Base-by-base conservation (phyloP, 2,888 invertebrate genomes). In the Phytoseiulus persimilis region DNA sequence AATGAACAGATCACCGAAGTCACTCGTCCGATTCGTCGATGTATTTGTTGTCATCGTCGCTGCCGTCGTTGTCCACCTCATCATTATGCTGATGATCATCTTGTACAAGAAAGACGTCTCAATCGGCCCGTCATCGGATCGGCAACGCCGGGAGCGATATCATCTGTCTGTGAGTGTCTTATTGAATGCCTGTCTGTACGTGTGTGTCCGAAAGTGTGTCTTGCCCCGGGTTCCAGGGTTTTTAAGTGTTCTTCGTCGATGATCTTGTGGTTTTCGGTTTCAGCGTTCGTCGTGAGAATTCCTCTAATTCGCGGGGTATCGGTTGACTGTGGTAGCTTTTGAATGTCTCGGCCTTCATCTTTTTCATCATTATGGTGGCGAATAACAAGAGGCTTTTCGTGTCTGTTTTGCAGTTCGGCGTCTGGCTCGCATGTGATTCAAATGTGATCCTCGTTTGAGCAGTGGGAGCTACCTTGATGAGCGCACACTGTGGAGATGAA, bases 101-200 rank as follows among this genome's bases (percentile, higher is more conserved):
- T 65, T 65, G 65, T 65, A 65, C 65, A 65, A 65, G 65, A 65
- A 65, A 65, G 65, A 65, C 65, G 65, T 65, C 65, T 65, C 65
- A 65, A 65, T 65, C 65, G 65, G 65, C 65, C 65, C 65, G 65
- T 65, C 65, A 65, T 65, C 65, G 65, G 23, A 65, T 65, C 65
- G 65, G 65, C 65, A 14, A 65, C 5, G 28, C 65, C 65, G 65
- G 65, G 18, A 65, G 28, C 28, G 23, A 14, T 65, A 65, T 65
- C 65, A 2, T 23, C 18, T 65, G 65, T 65, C 65, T 65, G 9
- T 65, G 23, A 14, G 5, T 39, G 39, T 39, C 9, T 39, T 9
- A 28, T 65, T 18, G 65, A 65, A 65, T 65, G 65, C 18, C 18
- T 18, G 65, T 65, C 65, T 65, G 65, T 65, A 65, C 2, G 14